Percentiles rank a stretch among this genome's conserved stretches.
Evolutionary conservation across 2,888 invertebrate genomes (phyloP).

Genomic region (Altica lythri): DNA sequence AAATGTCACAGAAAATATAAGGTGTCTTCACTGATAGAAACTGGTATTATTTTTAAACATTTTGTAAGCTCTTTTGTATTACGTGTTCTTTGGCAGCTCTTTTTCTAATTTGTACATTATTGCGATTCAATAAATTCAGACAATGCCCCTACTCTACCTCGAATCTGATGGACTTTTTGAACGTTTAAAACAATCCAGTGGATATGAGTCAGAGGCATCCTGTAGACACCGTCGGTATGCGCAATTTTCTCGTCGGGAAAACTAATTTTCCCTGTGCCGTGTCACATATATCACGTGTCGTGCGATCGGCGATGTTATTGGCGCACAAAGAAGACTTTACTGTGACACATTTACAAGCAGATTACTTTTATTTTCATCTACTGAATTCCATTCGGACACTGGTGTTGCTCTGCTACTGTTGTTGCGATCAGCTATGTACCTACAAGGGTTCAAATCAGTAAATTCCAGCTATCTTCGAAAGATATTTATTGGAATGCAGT

Average conservation of each 20-base stretch:
- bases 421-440: constrained; percentile 20
- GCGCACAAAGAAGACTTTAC: constrained; percentile 59
- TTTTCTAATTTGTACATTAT: no score
- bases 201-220: constrained; percentile 20
- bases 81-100: no score
- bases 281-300: constrained; percentile 59
- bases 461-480: constrained; percentile 9
- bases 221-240: constrained; percentile 37
- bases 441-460: constrained; percentile 19
- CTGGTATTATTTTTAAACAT: no score
- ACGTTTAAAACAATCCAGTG: constrained; percentile 23
- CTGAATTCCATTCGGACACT: constrained; percentile 31
- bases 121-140: no score
- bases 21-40: no score
- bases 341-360: constrained; percentile 59
- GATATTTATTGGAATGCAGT: constrained; percentile 20
- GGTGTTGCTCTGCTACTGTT: constrained; percentile 6
- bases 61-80: no score
- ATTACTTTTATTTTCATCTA: constrained; percentile 58
- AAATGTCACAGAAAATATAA: no score
- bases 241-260: constrained; percentile 48
- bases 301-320: constrained; percentile 55
- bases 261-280: constrained; percentile 57
- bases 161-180: constrained; percentile 14
- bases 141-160: neutral